Evolutionary conservation across 2,888 invertebrate genomes (phyloP).

Genomic region (Sussaba pulchella): DNA sequence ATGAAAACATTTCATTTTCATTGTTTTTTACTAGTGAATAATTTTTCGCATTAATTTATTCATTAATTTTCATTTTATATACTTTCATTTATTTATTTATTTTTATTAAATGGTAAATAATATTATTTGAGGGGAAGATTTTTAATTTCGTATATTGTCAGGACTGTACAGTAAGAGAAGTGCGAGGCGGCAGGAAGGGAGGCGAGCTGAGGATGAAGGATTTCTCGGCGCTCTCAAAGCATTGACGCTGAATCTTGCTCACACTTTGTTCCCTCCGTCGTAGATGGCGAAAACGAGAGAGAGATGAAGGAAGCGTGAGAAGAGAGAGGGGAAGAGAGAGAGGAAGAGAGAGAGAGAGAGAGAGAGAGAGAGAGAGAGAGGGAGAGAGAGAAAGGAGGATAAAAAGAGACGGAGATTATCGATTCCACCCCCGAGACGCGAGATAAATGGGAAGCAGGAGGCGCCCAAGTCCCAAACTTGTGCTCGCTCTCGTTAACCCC

Average conservation of each 20-base stretch:
- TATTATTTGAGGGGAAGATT: too few relatives aligned
- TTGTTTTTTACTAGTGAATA: too few relatives aligned
- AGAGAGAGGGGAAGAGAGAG: background rate
- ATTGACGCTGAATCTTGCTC: slow-evolving; percentile 13
- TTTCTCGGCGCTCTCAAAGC: background rate
- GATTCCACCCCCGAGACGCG: slow-evolving; percentile 1
- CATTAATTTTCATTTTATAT: too few relatives aligned
- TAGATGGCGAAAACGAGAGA: background rate
- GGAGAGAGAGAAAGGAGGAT: slow-evolving; percentile 9
- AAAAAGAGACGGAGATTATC: slow-evolving; percentile 24
- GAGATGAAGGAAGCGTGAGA: too few relatives aligned
- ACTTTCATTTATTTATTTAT: too few relatives aligned
- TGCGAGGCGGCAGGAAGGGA: background rate
- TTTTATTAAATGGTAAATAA: too few relatives aligned
- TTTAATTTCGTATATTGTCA: too few relatives aligned
- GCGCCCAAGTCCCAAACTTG: slow-evolving; percentile 21
- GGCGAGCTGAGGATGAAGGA: background rate
- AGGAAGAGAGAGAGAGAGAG: too few relatives aligned
- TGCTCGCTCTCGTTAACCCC: slow-evolving; percentile 64
- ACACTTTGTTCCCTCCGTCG: slow-evolving; percentile 17
- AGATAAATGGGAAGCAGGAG: slow-evolving; percentile 19
- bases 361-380: slow-evolving; percentile 1
- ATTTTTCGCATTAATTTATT: too few relatives aligned
- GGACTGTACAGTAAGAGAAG: too few relatives aligned
- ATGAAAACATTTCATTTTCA: slow-evolving; percentile 41